Evolutionary conservation across 2,888 invertebrate species (phyloP), one percentile per base, ranked within the genome.

Genomic region (Meliscaeva auricollis): DNA sequence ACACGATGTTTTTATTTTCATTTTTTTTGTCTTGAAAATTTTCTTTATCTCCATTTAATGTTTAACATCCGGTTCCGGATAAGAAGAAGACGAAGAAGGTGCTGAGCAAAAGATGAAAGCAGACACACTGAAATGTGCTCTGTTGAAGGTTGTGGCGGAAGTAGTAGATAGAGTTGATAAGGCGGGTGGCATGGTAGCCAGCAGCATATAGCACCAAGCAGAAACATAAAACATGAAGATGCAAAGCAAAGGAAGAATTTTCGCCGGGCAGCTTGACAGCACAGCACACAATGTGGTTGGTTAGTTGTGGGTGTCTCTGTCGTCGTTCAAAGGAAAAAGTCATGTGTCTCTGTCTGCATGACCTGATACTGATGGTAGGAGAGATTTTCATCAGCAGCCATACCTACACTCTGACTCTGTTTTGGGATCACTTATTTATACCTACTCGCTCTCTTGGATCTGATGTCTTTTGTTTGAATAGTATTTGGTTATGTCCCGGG

Each of bases 1-100:
- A 72, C 44, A 68, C 13, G 68, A 46, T 30, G 9, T 73, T 58
- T 48, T 56, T 48, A 30, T 52, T 66, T 26, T 7, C 32, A 26
- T 26, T 44, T 56, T 5, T 44, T 32, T 30, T 20, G 11, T 60
- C 72, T 69, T 26, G 68, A 48, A 66, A 52, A 60, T 70, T 75
- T 70, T 58, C 66, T 70, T 79, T 84, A 80, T 84, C 84, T 84
- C 32, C 32, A 72, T 84, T 70, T 72, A 76, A 79, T 79, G 84
- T 60, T 84, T 44, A 75, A 79, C 84, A 84, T 84, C 84, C 84
- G 84, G 64, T 79, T 84, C 84, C 75, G 83, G 83, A 75, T 84
- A 56, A 54, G 64, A 54, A 69, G 56, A 41, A 52, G 20, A 38
- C 26, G 35, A 26, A 26, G 62, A 66, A 66, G 66, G 48, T 50